Evolutionary conservation across 1,140 invertebrate species (phyloP).

Genomic region (Drosophila miranda): DNA sequence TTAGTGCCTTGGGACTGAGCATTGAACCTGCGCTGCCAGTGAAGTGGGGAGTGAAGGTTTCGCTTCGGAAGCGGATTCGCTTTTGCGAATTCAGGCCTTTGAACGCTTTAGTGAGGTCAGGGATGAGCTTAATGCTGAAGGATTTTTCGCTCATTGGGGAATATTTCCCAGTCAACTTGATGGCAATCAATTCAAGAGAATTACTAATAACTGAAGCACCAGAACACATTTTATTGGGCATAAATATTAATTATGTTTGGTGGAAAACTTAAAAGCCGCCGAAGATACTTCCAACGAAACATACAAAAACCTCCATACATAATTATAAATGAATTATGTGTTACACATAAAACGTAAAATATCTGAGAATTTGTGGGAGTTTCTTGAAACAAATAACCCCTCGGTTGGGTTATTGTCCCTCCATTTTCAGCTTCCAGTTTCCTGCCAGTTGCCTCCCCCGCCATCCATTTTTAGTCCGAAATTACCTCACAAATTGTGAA

Average conservation of each 20-base stretch:
- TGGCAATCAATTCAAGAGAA: too few relatives aligned
- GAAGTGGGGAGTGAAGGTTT: conserved; percentile 33
- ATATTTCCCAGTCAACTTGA: neutral
- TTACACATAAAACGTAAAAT: too few relatives aligned
- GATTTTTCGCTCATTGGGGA: conserved; percentile 8
- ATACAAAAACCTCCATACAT: too few relatives aligned
- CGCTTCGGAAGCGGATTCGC: neutral
- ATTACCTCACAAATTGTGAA: conserved; percentile 62
- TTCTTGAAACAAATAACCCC: neutral
- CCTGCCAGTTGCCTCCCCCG: conserved; percentile 6
- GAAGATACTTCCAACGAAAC: too few relatives aligned
- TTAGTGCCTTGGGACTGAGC: conserved; percentile 65
- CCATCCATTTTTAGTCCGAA: conserved; percentile 30
- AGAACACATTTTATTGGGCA: too few relatives aligned
- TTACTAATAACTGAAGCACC: too few relatives aligned
- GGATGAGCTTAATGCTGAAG: conserved; percentile 35
- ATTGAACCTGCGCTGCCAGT: conserved; percentile 47
- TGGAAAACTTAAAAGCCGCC: too few relatives aligned
- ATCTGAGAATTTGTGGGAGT: neutral
- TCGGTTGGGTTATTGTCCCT: neutral
- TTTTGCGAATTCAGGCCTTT: conserved; percentile 23
- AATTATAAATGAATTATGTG: too few relatives aligned
- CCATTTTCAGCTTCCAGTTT: neutral
- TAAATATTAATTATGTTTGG: too few relatives aligned
- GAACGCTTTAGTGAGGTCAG: conserved; percentile 47